phyloP scores from a whole-genome alignment of 2,888 invertebrate species.

The Pinctada fucata region DNA sequence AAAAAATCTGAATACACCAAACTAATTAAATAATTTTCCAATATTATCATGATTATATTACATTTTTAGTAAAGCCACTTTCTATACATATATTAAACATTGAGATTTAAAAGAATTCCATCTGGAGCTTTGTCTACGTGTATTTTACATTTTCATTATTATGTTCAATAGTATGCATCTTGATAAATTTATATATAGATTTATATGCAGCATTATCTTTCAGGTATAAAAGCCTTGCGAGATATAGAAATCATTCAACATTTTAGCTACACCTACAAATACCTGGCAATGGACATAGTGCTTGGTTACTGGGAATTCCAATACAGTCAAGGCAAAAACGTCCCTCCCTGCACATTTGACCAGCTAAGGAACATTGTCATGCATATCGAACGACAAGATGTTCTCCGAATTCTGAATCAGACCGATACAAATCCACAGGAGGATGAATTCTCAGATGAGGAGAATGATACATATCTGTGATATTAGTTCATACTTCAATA shows the following conservation, averaged over 20 bases:
- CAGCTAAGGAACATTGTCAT: constrained; percentile 5
- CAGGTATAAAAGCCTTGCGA: constrained; percentile 5
- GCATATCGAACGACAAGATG: constrained; percentile 14
- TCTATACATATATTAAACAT: no score
- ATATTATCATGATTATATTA: no score
- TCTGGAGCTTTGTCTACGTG: no score
- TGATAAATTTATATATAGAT: no score
- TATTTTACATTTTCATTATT: no score
- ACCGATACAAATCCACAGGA: not conserved
- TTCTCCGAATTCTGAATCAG: constrained; percentile 6
- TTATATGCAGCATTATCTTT: not conserved
- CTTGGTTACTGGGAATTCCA: constrained; percentile 12
- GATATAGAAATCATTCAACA: constrained; percentile 22
- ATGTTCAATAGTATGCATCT: no score
- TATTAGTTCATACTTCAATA: not conserved
- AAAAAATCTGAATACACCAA: no score
- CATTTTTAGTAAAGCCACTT: no score
- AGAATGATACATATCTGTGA: constrained; percentile 6
- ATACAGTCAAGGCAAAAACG: not conserved
- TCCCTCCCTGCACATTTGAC: constrained; percentile 17
- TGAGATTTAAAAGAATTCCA: no score
- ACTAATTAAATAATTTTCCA: no score
- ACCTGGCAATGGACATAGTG: constrained; percentile 16
- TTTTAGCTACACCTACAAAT: constrained; percentile 26
- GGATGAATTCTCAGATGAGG: constrained; percentile 20